These are phyloP conservation scores for Chalcosyrphus nemorum DNA, from an alignment of 2,888 invertebrate species.

Conservation along the genomic window DNA sequence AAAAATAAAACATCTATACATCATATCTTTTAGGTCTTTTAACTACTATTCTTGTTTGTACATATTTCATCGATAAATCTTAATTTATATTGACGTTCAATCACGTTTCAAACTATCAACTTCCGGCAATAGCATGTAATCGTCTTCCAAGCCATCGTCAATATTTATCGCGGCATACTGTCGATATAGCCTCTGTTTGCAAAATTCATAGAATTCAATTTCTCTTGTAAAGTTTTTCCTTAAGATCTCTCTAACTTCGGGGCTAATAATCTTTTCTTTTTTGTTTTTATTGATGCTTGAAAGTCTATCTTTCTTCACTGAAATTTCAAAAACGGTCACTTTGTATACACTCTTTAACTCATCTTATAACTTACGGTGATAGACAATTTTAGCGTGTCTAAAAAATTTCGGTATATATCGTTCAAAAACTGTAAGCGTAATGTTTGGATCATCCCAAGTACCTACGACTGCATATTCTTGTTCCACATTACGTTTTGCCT, in stretches of 20 bases:
- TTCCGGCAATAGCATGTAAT: constrained; percentile 78
- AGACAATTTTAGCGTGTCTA: constrained; percentile 88
- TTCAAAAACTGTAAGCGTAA: constrained; percentile 91
- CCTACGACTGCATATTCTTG: constrained; percentile 94
- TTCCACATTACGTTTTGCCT: constrained; percentile 92
- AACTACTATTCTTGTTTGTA: neutral
- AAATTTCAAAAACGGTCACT: constrained; percentile 49
- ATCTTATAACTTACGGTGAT: constrained; percentile 86
- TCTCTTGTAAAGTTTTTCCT: constrained; percentile 92
- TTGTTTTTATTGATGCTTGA: constrained; percentile 88
- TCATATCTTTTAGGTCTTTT: neutral
- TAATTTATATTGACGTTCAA: neutral
- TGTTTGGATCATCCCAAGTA: constrained; percentile 93
- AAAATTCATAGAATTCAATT: constrained; percentile 95
- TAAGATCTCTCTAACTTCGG: constrained; percentile 91
- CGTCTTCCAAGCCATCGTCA: constrained; percentile 76
- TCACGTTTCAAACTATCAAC: neutral
- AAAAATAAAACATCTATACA: neutral
- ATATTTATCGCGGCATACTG: constrained; percentile 86
- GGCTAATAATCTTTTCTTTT: constrained; percentile 83
- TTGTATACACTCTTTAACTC: neutral
- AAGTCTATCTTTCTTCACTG: constrained; percentile 79
- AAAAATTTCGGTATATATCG: constrained; percentile 93
- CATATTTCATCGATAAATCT: neutral
- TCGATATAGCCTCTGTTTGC: constrained; percentile 90